Conservation (phyloP, 2,888 invertebrate genomes). For the Mesochorus sp. region DNA sequence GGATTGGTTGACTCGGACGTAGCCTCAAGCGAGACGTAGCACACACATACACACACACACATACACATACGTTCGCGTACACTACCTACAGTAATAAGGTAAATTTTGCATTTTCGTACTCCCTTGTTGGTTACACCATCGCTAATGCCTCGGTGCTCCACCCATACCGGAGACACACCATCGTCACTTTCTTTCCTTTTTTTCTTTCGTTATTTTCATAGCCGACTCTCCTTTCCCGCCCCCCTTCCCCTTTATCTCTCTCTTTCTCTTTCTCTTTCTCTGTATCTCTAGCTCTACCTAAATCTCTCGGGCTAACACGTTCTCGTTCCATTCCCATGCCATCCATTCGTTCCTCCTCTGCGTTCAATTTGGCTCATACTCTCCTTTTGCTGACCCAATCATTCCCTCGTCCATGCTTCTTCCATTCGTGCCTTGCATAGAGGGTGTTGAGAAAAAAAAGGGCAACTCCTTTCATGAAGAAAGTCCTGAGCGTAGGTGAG, state of each 20-base stretch:
- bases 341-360: conserved; percentile 17
- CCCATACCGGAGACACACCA: conserved; percentile 58
- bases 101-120: conserved; percentile 78
- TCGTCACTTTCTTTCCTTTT: conserved; percentile 59
- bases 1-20: conserved; percentile 61
- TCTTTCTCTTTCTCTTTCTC: too few species aligned
- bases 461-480: background rate
- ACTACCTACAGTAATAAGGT: conserved; percentile 80
- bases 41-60: too few species aligned
- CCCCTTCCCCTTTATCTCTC: conserved; percentile 26
- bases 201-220: conserved; percentile 44
- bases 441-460: background rate
- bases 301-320: conserved; percentile 44
- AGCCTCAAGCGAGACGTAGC: conserved; percentile 65
- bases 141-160: conserved; percentile 43
- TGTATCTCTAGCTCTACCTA: too few species aligned
- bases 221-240: too few species aligned
- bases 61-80: too few species aligned
- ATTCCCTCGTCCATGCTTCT: conserved; percentile 1
- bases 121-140: conserved; percentile 26
- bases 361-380: background rate
- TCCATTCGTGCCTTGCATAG: background rate
- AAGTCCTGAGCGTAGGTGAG: background rate
- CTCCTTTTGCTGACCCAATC: conserved; percentile 2
- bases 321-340: conserved; percentile 10